Conservation (phyloP, 2,113 vertebrate genomes). For the Cercopithecus mona region DNA sequence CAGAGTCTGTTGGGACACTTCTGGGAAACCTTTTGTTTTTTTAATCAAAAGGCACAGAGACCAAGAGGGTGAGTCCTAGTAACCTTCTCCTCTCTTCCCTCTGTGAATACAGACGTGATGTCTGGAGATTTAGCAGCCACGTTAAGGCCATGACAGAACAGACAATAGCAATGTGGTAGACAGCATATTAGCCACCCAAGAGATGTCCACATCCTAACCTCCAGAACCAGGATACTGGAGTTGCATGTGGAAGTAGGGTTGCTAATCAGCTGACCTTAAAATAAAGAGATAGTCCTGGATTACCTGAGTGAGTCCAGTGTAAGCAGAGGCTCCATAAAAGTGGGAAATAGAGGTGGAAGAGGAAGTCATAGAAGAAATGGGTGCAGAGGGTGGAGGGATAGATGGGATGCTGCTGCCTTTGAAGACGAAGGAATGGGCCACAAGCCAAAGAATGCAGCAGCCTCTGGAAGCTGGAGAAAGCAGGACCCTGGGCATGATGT, state of each 20-base stretch:
- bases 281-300: rapidly evolving
- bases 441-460: not conserved
- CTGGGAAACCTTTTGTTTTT: not conserved
- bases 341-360: not conserved
- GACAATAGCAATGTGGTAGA: not conserved
- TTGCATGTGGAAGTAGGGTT: not conserved
- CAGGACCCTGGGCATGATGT: too few relatives aligned
- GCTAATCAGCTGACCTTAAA: not conserved
- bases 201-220: not conserved
- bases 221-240: not conserved
- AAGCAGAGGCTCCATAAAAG: not conserved
- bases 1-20: not conserved
- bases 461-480: not conserved
- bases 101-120: not conserved
- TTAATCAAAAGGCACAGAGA: not conserved
- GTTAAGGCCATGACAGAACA: not conserved
- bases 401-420: not conserved
- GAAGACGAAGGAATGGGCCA: not conserved
- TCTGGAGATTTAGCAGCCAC: not conserved
- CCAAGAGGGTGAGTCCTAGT: not conserved
- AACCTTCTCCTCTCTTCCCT: not conserved
- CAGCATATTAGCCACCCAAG: not conserved
- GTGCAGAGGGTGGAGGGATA: not conserved
- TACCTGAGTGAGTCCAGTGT: not conserved
- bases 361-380: not conserved